Percentiles rank a stretch among this genome's conserved stretches.
These are phyloP conservation scores for Glaucidium brasilianum DNA, from an alignment of 2,113 vertebrate species.

Conservation along the genomic window DNA sequence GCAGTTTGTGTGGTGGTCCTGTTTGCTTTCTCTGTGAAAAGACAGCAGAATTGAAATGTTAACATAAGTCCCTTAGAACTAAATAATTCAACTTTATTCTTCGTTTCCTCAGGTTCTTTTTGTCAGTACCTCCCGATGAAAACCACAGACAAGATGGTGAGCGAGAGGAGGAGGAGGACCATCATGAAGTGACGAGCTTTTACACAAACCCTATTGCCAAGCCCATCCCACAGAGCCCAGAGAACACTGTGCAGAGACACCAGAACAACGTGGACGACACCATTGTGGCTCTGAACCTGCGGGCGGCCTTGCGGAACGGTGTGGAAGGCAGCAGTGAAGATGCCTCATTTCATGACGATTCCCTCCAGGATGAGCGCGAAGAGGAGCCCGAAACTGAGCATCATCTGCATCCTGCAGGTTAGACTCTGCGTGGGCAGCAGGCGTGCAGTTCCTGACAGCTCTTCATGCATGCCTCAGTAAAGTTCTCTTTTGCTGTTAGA, in stretches of 20 bases:
- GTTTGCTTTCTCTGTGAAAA: background rate
- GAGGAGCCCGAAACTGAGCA: constrained; percentile 72
- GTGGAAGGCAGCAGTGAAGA: constrained; percentile 90
- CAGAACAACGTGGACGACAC: constrained; percentile 83
- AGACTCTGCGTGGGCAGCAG: accelerated
- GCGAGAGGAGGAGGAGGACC: constrained; percentile 67
- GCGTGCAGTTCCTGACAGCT: accelerated
- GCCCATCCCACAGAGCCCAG: constrained; percentile 82
- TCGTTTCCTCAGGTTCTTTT: background rate
- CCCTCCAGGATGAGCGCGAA: constrained; percentile 85
- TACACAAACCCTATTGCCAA: constrained; percentile 90
- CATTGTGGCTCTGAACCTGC: constrained; percentile 86
- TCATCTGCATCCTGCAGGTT: constrained; percentile 87
- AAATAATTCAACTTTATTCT: background rate
- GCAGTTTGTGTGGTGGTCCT: accelerated
- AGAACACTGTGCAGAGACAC: constrained; percentile 62
- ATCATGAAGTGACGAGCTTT: constrained; percentile 83
- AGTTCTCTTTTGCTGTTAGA: background rate
- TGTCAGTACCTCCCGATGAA: constrained; percentile 70
- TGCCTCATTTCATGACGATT: constrained; percentile 86
- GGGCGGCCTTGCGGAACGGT: constrained; percentile 75
- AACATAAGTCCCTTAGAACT: accelerated
- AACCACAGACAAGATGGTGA: constrained; percentile 76
- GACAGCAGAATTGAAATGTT: background rate
- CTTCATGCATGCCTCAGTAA: accelerated